Evolutionary conservation across 2,113 vertebrate species (phyloP).

Genomic region (Rhinopomastus cyanomelas): DNA sequence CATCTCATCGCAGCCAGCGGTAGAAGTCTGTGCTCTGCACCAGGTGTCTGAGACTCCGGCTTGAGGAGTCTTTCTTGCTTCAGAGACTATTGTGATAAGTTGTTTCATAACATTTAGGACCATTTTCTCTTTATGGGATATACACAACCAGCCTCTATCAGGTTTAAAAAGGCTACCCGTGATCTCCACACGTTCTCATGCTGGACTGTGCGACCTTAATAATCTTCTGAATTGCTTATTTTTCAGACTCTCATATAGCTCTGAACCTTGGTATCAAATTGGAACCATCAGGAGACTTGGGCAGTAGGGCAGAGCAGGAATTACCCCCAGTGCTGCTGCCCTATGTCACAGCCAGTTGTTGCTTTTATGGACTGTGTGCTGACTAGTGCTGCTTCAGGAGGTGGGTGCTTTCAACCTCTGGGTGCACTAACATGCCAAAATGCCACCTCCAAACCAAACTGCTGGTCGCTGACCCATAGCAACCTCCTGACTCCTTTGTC

Average conservation of each 20-base stretch:
- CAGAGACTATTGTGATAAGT: neutral
- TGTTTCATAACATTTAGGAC: neutral
- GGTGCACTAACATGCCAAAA: neutral
- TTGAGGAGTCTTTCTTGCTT: neutral
- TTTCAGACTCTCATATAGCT: neutral
- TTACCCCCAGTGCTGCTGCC: neutral
- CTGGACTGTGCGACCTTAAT: neutral
- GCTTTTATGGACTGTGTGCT: neutral
- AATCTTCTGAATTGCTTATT: constrained; percentile 41
- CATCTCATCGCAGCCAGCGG: neutral
- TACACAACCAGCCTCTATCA: neutral
- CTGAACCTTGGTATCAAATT: constrained; percentile 1
- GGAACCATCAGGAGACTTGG: neutral
- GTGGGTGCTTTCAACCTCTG: neutral
- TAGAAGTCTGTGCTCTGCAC: neutral
- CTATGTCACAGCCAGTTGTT: neutral
- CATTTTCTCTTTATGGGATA: neutral
- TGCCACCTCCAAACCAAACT: neutral
- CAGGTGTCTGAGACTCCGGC: neutral
- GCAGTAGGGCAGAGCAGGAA: neutral
- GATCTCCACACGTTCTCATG: neutral
- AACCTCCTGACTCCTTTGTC: neutral
- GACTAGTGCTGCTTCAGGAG: neutral
- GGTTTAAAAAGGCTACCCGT: neutral
- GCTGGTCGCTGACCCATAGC: neutral